Evolutionary conservation across 2,888 invertebrate species (phyloP).

Genomic region (Andrena praecox): DNA sequence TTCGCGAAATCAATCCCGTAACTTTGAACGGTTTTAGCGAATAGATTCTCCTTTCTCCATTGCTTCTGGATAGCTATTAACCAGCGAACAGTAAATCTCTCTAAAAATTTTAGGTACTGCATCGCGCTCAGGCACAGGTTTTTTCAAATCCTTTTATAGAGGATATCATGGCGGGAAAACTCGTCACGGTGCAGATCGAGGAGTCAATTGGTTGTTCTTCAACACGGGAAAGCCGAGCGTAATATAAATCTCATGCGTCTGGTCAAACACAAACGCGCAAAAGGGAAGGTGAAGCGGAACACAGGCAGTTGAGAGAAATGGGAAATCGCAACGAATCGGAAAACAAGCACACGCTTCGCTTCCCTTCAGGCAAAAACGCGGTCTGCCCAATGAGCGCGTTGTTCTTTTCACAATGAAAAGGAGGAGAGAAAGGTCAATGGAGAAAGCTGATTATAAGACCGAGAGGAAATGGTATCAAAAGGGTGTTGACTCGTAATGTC

Average conservation of each 20-base stretch:
- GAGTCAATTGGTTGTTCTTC: slow-evolving; percentile 13
- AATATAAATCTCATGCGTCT: slow-evolving; percentile 14
- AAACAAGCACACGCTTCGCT: slow-evolving; percentile 58
- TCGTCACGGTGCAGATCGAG: background rate
- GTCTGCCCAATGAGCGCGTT: slow-evolving; percentile 37
- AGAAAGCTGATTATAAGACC: background rate
- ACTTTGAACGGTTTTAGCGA: no score
- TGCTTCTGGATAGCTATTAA: no score
- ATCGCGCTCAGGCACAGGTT: background rate
- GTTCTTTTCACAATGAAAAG: background rate
- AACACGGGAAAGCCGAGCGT: background rate
- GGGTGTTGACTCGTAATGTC: background rate
- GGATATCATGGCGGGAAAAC: background rate
- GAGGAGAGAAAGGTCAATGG: background rate
- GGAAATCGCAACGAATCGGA: slow-evolving; percentile 58
- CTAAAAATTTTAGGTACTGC: no score
- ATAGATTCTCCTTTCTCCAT: no score
- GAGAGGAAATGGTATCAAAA: background rate
- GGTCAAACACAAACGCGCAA: slow-evolving; percentile 9
- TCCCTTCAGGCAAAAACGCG: slow-evolving; percentile 28
- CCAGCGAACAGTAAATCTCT: no score
- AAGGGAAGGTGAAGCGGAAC: slow-evolving; percentile 10
- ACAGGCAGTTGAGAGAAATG: slow-evolving; percentile 44
- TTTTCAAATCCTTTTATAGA: background rate
- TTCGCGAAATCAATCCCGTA: no score